Conservation (phyloP, 2,797 vertebrate genomes). For the Chaenodraco wilsoni region DNA sequence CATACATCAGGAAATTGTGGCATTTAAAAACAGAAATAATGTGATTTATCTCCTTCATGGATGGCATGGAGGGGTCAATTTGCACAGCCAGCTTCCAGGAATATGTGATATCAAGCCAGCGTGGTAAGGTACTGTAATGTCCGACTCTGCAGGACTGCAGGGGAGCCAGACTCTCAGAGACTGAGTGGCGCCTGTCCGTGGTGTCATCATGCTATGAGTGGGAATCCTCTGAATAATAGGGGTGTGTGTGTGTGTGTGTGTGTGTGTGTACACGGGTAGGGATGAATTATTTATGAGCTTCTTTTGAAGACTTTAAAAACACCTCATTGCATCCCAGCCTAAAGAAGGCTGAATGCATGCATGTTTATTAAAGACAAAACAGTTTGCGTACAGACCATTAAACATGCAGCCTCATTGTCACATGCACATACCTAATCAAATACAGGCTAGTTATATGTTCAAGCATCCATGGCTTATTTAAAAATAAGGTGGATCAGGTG, state of each 20-base stretch:
- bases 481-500: slow-evolving; percentile 11
- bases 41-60: slow-evolving; percentile 42
- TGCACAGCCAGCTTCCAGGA: slow-evolving; percentile 68
- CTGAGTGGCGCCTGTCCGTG: slow-evolving; percentile 72
- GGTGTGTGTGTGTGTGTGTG: neutral
- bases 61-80: slow-evolving; percentile 36
- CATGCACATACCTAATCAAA: neutral
- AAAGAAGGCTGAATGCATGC: slow-evolving; percentile 14
- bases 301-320: slow-evolving; percentile 22
- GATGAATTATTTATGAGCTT: slow-evolving; percentile 62
- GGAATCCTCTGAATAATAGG: slow-evolving; percentile 71
- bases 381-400: neutral
- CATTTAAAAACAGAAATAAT: slow-evolving; percentile 51
- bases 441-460: neutral
- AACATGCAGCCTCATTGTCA: neutral
- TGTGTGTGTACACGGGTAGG: slow-evolving; percentile 6
- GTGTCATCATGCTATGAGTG: slow-evolving; percentile 74
- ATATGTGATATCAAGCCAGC: slow-evolving; percentile 60
- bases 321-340: slow-evolving; percentile 34
- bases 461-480: neutral
- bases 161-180: slow-evolving; percentile 68
- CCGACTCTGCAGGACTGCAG: slow-evolving; percentile 58
- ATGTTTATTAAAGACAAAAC: slow-evolving; percentile 10
- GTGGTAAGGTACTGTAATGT: slow-evolving; percentile 62
- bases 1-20: slow-evolving; percentile 34